phyloP scores from a whole-genome alignment of 2,113 vertebrate species.

The Abramis brama region DNA sequence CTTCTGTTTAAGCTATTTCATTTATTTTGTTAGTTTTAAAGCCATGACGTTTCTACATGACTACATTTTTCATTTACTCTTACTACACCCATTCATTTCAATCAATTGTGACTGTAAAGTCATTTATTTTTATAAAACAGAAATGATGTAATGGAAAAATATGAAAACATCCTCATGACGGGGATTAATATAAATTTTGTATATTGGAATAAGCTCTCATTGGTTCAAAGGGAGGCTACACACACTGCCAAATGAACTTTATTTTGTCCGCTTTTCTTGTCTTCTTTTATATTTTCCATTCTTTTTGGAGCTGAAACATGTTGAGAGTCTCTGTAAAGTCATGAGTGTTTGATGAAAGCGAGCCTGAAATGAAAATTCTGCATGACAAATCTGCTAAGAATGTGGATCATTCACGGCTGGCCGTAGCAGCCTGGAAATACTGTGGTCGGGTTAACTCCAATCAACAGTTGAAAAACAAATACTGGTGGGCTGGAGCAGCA shows the following conservation, averaged over 20 bases:
- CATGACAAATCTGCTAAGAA: constrained; percentile 54
- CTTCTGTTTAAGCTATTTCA: constrained; percentile 9
- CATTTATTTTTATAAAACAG: constrained; percentile 3
- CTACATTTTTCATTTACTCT: not conserved
- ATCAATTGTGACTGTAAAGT: not conserved
- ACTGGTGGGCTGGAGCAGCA: constrained; percentile 10
- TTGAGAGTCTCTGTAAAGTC: constrained; percentile 28
- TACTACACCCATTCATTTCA: not conserved
- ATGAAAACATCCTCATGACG: not conserved
- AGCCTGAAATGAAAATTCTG: constrained; percentile 32
- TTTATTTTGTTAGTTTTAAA: not conserved
- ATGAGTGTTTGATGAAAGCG: constrained; percentile 32
- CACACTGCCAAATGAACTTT: constrained; percentile 20
- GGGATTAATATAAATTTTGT: not conserved
- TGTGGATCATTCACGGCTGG: constrained; percentile 40
- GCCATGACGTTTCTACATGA: not conserved
- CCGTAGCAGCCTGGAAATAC: constrained; percentile 10
- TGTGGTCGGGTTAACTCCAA: constrained; percentile 20
- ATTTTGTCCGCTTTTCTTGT: not conserved
- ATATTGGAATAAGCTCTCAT: not conserved
- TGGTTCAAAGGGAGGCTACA: constrained; percentile 2
- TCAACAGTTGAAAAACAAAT: constrained; percentile 39
- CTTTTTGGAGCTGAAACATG: constrained; percentile 36
- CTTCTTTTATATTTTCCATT: constrained; percentile 23
- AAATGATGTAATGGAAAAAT: constrained; percentile 41